Percentiles rank a stretch among this genome's conserved stretches.
phyloP scores from a whole-genome alignment of 2,797 vertebrate species.

The Lutjanus argentimaculatus region DNA sequence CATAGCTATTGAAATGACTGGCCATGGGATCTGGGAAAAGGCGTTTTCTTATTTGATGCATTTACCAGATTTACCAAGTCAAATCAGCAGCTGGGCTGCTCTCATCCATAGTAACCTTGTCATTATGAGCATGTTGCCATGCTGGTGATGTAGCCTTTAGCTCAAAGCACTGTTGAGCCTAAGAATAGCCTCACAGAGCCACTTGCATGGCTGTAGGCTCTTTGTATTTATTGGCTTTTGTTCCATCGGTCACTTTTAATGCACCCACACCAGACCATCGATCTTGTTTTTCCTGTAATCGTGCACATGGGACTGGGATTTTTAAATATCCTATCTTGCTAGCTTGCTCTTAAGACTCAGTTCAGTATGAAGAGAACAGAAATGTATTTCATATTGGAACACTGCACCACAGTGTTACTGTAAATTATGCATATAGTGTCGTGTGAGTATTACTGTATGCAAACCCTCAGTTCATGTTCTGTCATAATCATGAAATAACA shows the following conservation, averaged over 20 bases:
- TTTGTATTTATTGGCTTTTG: constrained; percentile 7
- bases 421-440: neutral
- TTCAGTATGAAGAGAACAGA: neutral
- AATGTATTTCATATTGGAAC: neutral
- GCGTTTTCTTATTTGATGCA: too few relatives aligned
- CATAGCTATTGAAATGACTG: too few relatives aligned
- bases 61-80: too few relatives aligned
- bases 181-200: neutral
- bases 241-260: neutral
- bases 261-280: neutral
- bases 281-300: neutral
- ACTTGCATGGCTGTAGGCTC: neutral
- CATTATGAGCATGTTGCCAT: neutral
- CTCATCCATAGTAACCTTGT: neutral
- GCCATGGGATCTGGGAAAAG: too few relatives aligned
- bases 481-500: too few relatives aligned
- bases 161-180: neutral
- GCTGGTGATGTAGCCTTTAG: neutral
- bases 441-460: too few relatives aligned
- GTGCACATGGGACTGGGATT: neutral
- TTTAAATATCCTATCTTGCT: neutral
- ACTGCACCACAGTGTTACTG: neutral
- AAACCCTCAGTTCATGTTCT: too few relatives aligned
- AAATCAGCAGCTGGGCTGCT: too few relatives aligned
- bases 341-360: neutral